Evolutionary conservation across 2,797 vertebrate genomes (phyloP), one percentile per base, ranked within the genome.

Genomic region (Cossypha dichroa): DNA sequence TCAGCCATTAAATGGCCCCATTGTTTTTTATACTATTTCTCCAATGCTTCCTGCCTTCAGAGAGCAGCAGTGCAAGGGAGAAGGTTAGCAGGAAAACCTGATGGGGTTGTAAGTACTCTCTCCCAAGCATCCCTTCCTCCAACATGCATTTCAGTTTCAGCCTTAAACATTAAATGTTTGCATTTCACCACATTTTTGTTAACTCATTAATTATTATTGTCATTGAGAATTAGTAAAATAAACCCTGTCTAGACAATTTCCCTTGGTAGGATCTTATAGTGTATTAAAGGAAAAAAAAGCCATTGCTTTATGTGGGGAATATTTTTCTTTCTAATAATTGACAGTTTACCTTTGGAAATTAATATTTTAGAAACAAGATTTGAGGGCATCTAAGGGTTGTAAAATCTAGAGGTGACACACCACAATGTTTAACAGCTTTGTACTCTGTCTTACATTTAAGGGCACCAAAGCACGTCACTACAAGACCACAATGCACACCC

Each of bases 171-270:
- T 3, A 90, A 93, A 66, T 63, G 2, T 36, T 94, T 92, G 36
- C 25, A 55, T 88, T 90, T 64, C 84, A n/a, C 26, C 18, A 55
- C 21, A 51, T 45, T 94, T 91, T 83, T 58, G 6, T 75, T 86
- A 94, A 66, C 54, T 45, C 0, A 0, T 75, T 90, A 76, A 93
- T 73, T 94, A 68, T 66, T 84, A 87, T 55, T 8, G 2, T 73
- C 63, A 85, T 68, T 78, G 67, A 79, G 77, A 92, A 93, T 67
- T 67, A 73, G 56, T 49, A 88, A 87, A 96, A 82, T 85, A 95
- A 96, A 85, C 28, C 22, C 15, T 70, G 89, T 93, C 88, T 92
- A 94, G 93, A 93, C 75, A 79, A 76, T 87, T 97, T 96, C 88
- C 86, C 49, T 88, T 89, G 41, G 60, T 70, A 58, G 4, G 12